Evolutionary conservation across 2,113 vertebrate genomes (phyloP).

Genomic region (Semnopithecus entellus): DNA sequence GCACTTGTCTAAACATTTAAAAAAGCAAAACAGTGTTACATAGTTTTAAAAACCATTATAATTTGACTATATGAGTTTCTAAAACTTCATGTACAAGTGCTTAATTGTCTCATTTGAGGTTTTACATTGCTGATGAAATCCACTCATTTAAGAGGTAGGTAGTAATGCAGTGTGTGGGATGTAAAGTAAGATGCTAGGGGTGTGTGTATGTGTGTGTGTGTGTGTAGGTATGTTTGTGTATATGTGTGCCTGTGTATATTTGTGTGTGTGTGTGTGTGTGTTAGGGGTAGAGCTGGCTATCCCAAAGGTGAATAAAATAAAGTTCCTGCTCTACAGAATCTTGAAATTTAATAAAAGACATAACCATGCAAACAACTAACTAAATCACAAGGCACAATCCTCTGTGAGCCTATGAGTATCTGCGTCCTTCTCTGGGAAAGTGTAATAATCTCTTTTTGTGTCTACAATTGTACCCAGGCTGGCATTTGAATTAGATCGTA

Average conservation of each 20-base stretch:
- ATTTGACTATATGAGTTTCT: slow-evolving; percentile 39
- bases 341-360: slow-evolving; percentile 53
- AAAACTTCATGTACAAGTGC: neutral
- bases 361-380: slow-evolving; percentile 13
- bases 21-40: slow-evolving; percentile 32
- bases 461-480: neutral
- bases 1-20: slow-evolving; percentile 54
- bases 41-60: slow-evolving; percentile 39
- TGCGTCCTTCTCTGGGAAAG: neutral
- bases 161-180: no score
- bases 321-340: neutral
- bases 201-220: neutral
- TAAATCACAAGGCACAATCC: neutral
- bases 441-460: neutral
- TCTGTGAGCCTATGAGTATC: neutral
- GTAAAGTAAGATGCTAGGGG: neutral
- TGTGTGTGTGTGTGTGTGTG: neutral
- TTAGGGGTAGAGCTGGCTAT: neutral
- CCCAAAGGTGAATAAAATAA: neutral
- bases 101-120: neutral
- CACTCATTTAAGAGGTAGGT: neutral
- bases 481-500: neutral
- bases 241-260: neutral
- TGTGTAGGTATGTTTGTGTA: neutral
- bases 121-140: neutral